phyloP scores from a whole-genome alignment of 2,888 invertebrate species.

The Drosophila yooni region DNA sequence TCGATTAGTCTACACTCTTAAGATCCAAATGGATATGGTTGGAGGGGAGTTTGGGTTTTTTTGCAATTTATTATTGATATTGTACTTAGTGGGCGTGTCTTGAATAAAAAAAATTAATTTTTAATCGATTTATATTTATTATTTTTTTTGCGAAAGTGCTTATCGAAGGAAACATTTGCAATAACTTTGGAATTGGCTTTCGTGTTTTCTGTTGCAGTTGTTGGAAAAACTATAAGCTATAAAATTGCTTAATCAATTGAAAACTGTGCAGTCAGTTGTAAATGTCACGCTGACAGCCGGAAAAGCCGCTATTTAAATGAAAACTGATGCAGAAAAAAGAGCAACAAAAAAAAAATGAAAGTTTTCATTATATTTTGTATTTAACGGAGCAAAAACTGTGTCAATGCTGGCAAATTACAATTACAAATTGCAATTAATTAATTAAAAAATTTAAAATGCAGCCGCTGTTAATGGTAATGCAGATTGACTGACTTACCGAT shows the following conservation, averaged over 20 bases:
- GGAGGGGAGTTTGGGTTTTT: background rate
- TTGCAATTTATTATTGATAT: background rate
- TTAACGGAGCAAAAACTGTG: constrained; percentile 59
- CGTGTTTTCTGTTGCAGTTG: constrained; percentile 1
- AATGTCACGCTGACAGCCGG: constrained; percentile 68
- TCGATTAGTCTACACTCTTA: constrained; percentile 17
- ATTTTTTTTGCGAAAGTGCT: constrained; percentile 24
- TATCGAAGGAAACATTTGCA: constrained; percentile 38
- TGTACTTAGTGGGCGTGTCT: background rate
- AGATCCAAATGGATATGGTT: constrained; percentile 8
- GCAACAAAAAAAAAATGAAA: constrained; percentile 33
- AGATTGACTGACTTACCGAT: constrained; percentile 32
- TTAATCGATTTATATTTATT: constrained; percentile 15
- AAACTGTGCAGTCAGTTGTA: constrained; percentile 68
- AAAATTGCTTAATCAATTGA: constrained; percentile 78
- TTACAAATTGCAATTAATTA: constrained; percentile 73
- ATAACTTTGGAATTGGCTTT: constrained; percentile 22
- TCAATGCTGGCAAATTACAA: constrained; percentile 75
- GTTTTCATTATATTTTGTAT: constrained; percentile 34
- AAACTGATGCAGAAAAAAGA: constrained; percentile 37
- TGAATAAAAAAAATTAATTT: constrained; percentile 3
- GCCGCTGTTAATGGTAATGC: constrained; percentile 33
- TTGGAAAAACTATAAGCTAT: constrained; percentile 35
- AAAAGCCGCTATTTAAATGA: constrained; percentile 66
- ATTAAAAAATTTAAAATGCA: constrained; percentile 64